Evolutionary conservation across 2,113 vertebrate species (phyloP).

Genomic region (Colistium nudipinnis): DNA sequence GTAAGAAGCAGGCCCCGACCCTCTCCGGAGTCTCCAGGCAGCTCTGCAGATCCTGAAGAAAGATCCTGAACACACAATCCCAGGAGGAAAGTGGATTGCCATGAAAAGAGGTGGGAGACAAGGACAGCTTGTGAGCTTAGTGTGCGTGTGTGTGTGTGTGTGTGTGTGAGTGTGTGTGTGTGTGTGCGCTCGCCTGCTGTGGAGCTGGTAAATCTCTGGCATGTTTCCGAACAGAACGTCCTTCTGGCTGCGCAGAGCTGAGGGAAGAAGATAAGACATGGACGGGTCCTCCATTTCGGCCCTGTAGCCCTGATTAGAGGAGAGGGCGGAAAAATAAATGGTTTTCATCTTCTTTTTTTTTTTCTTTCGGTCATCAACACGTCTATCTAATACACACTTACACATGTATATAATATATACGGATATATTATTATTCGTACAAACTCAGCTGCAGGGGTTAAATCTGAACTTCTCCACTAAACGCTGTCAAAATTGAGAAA

Average conservation of each 20-base stretch:
- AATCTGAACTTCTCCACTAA: not conserved
- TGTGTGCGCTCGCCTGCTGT: slow-evolving; percentile 86
- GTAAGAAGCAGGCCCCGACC: slow-evolving; percentile 91
- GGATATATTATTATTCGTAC: not conserved
- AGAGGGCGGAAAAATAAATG: not conserved
- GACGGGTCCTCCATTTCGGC: slow-evolving; percentile 95
- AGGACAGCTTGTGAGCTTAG: slow-evolving; percentile 32
- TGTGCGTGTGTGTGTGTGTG: slow-evolving; percentile 23
- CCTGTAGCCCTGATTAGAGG: slow-evolving; percentile 88
- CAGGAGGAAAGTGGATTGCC: slow-evolving; percentile 19
- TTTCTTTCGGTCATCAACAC: not conserved
- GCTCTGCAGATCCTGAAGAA: slow-evolving; percentile 91
- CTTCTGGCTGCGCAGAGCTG: slow-evolving; percentile 88
- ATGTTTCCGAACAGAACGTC: slow-evolving; percentile 97
- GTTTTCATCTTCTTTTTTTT: too few species aligned
- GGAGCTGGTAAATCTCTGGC: slow-evolving; percentile 96
- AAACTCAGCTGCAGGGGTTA: not conserved
- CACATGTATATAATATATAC: too few species aligned
- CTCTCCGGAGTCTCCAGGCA: slow-evolving; percentile 89
- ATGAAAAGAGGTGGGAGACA: slow-evolving; percentile 20
- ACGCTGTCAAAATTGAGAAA: slow-evolving; percentile 2
- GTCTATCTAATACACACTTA: too few species aligned
- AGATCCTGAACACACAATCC: slow-evolving; percentile 83
- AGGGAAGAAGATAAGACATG: slow-evolving; percentile 87
- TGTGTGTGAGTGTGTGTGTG: slow-evolving; percentile 32